Evolutionary conservation across 2,113 vertebrate genomes (phyloP), one percentile per base, ranked within the genome.

Genomic region (Euleptes europaea): DNA sequence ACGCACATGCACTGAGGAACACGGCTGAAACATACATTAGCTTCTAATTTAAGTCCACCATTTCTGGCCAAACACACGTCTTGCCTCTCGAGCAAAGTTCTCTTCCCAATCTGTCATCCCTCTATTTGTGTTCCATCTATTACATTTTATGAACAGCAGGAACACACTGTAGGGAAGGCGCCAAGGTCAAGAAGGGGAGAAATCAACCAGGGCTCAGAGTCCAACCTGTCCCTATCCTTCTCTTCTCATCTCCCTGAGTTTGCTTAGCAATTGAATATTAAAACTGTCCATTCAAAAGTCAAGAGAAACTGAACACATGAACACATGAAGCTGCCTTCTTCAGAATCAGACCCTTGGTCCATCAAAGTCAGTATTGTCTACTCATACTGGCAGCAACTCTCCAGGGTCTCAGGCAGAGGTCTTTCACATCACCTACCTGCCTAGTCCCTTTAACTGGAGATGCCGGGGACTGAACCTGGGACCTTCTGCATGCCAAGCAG

Each of bases 1-100:
- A 15, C 13, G 86, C 49, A 81, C 87, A 51, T 80, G 51, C 13
- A 47, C 66, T 49, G 33, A 7, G 33, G n/a, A 83, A 60, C 0
- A 31, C 35, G 21, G 71, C 31, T 84, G 44, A 93, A 88, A 33
- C 15, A 8, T 51, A 42, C 78, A 69, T 80, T 66, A 80, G 31
- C 78, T 92, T 84, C 88, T 78, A 90, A 92, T 87, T 77, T 47
- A 70, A 88, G 5, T 49, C 2, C 11, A 23, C n/a, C 87, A 0
- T 42, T 78, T 93, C 60, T 82, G 70, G 17, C 49, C 10, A 90
- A 93, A 94, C 74, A 73, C 88, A 90, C 1, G 51, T 26, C 85
- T 51, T 89, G 8, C 26, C 88, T 86, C 10, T 78, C 87, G 54
- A 85, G 85, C 1, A 21, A 83, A 82, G 87, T 47, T 21, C 60